Conservation (phyloP, 2,888 invertebrate species). For the Limnephilus lunatus region DNA sequence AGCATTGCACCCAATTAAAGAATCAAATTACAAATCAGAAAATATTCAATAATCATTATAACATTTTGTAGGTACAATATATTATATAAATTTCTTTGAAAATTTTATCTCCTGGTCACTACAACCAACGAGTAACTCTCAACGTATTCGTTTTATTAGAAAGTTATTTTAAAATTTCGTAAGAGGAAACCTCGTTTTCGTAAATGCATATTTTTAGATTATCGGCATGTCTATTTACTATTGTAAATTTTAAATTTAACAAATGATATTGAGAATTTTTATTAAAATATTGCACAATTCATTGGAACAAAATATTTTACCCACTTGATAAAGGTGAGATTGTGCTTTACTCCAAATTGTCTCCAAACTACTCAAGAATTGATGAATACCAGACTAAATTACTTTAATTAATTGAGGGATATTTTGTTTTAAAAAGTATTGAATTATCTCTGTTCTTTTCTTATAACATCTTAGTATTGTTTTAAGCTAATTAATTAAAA, state of each 20-base stretch:
- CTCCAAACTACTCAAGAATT: neutral
- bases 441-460: neutral
- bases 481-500: neutral
- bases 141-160: neutral
- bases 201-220: constrained; percentile 12
- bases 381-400: neutral
- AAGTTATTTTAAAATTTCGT: neutral
- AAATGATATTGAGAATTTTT: constrained; percentile 40
- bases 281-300: constrained; percentile 53
- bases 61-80: neutral
- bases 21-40: neutral
- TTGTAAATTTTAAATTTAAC: constrained; percentile 32
- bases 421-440: neutral
- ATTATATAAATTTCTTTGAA: neutral
- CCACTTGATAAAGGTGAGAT: neutral
- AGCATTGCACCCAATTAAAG: neutral
- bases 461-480: neutral
- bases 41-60: neutral
- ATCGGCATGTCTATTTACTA: constrained; percentile 18
- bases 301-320: constrained; percentile 48
- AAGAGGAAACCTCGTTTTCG: neutral
- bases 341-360: neutral
- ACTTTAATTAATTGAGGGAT: neutral
- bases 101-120: neutral
- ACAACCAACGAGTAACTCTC: neutral